Evolutionary conservation across 2,888 invertebrate species (phyloP).

Genomic region (Drosophila nigricruria): DNA sequence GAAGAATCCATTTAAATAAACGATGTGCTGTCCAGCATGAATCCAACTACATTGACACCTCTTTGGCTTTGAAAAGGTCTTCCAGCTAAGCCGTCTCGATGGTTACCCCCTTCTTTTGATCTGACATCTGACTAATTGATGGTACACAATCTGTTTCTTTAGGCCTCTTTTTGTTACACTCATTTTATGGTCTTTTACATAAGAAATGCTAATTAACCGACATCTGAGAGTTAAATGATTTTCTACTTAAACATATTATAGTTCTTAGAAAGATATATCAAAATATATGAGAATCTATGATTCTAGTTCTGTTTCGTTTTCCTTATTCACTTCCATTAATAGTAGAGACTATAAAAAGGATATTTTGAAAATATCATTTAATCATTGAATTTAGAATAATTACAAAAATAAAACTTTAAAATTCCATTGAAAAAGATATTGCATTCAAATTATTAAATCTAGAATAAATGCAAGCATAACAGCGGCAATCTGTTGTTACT

Average conservation of each 20-base stretch:
- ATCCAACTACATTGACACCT: slow-evolving; percentile 1
- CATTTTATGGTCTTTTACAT: background rate
- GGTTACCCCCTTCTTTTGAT: background rate
- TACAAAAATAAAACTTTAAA: background rate
- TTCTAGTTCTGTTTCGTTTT: background rate
- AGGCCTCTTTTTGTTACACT: background rate
- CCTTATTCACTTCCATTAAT: background rate
- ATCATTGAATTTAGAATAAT: too few species aligned
- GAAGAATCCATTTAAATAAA: slow-evolving; percentile 28
- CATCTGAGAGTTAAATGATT: background rate
- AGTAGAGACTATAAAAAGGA: background rate
- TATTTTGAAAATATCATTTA: background rate
- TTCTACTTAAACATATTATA: background rate
- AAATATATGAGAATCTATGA: background rate
- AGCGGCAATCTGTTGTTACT: background rate
- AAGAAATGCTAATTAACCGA: too few species aligned
- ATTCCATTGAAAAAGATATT: too few species aligned
- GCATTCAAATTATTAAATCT: background rate
- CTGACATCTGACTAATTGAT: background rate
- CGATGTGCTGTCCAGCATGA: background rate
- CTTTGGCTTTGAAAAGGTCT: slow-evolving; percentile 10
- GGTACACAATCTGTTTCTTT: background rate
- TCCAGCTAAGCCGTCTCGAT: background rate
- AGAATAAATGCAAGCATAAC: background rate
- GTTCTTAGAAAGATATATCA: background rate